Percentiles rank a stretch among this genome's conserved stretches.
These are phyloP conservation scores for Galleria mellonella DNA, from an alignment of 1,140 invertebrate genomes.

Conservation along the genomic window DNA sequence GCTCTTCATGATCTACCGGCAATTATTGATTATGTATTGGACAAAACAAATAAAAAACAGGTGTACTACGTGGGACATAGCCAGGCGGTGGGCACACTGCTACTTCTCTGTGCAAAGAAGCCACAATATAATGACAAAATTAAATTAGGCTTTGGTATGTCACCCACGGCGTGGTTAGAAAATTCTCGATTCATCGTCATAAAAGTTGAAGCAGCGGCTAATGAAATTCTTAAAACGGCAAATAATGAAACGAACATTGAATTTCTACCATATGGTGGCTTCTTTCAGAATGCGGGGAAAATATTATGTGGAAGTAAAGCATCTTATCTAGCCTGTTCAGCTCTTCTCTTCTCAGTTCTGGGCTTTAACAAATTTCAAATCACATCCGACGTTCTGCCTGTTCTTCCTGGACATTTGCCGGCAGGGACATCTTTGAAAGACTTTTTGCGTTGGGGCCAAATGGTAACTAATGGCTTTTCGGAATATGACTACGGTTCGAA, in stretches of 20 bases:
- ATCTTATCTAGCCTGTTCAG: constrained; percentile 13
- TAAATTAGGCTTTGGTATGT: constrained; percentile 62
- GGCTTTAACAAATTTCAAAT: constrained; percentile 18
- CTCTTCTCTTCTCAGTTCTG: constrained; percentile 8
- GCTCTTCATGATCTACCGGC: constrained; percentile 11
- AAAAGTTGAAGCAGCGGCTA: constrained; percentile 1
- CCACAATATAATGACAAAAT: constrained; percentile 75
- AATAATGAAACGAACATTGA: constrained; percentile 4
- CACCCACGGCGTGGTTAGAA: constrained; percentile 58
- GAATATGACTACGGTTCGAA: constrained; percentile 15
- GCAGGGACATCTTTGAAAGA: constrained; percentile 82
- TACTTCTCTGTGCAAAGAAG: constrained; percentile 37
- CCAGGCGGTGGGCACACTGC: constrained; percentile 76
- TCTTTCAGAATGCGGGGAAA: not conserved
- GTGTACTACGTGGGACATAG: constrained; percentile 81
- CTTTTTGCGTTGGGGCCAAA: constrained; percentile 78
- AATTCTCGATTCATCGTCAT: constrained; percentile 19
- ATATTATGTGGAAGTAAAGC: constrained; percentile 6
- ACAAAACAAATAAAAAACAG: constrained; percentile 67
- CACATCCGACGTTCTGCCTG: constrained; percentile 51
- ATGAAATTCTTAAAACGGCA: not conserved
- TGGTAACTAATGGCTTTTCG: constrained; percentile 60
- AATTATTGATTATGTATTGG: constrained; percentile 69
- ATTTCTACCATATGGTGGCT: constrained; percentile 8
- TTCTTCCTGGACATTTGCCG: constrained; percentile 80